phyloP scores from a whole-genome alignment of 1,140 invertebrate species.

The Ectropis grisescens region DNA sequence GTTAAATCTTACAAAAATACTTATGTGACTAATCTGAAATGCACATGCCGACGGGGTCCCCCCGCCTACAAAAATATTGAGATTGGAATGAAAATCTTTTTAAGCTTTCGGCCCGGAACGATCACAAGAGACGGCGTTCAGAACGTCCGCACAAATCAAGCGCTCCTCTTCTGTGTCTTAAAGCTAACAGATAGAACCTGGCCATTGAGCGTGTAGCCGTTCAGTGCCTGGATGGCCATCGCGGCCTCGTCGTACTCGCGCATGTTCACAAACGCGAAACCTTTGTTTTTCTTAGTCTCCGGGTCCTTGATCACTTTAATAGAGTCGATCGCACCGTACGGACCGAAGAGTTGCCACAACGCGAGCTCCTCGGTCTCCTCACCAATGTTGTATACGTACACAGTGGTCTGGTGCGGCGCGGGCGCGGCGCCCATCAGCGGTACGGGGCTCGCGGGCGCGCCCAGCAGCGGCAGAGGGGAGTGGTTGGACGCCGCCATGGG shows the following conservation, averaged over 20 bases:
- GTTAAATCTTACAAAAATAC: slow-evolving; percentile 69
- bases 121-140: slow-evolving; percentile 48
- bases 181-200: slow-evolving; percentile 98
- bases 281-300: slow-evolving; percentile 99
- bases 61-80: slow-evolving; percentile 69
- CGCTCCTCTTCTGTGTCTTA: slow-evolving; percentile 87
- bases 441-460: slow-evolving; percentile 53
- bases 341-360: slow-evolving; percentile 99
- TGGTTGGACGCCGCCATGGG: slow-evolving; percentile 63
- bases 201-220: slow-evolving; percentile 97
- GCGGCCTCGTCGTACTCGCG: slow-evolving; percentile 99
- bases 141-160: slow-evolving; percentile 47
- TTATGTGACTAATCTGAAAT: slow-evolving; percentile 67
- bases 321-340: slow-evolving; percentile 98
- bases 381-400: slow-evolving; percentile 95
- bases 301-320: slow-evolving; percentile 98
- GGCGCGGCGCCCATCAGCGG: slow-evolving; percentile 44
- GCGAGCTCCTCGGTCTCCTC: slow-evolving; percentile 98
- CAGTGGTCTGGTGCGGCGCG: slow-evolving; percentile 56
- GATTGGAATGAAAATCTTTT: slow-evolving; percentile 67
- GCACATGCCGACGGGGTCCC: slow-evolving; percentile 63
- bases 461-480: slow-evolving; percentile 49
- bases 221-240: slow-evolving; percentile 96
- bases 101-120: slow-evolving; percentile 56
- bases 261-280: slow-evolving; percentile 99